phyloP scores from a whole-genome alignment of 2,797 vertebrate species.

The Hyperoplus immaculatus region DNA sequence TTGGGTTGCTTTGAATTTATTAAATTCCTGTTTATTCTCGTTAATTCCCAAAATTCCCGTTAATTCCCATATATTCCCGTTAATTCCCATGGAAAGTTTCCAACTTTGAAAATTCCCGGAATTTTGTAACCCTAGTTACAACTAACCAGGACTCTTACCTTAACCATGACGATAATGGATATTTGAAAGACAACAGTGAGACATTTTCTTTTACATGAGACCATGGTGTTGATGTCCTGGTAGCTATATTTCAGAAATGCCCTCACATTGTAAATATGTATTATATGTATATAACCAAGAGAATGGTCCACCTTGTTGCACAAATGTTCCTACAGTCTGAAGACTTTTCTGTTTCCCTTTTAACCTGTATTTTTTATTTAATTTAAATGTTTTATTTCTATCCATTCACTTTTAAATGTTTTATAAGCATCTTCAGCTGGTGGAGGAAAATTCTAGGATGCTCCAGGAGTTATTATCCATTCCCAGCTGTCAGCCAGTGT shows the following conservation, averaged over 20 bases:
- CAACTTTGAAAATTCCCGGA: too few species aligned
- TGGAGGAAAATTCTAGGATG: constrained; percentile 39
- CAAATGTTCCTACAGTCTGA: constrained; percentile 16
- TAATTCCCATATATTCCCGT: too few species aligned
- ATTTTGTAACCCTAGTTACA: too few species aligned
- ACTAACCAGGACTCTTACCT: not conserved
- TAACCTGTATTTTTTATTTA: too few species aligned
- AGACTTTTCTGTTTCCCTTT: too few species aligned
- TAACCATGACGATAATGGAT: not conserved
- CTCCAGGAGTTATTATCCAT: constrained; percentile 62
- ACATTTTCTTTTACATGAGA: constrained; percentile 18
- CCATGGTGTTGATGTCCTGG: not conserved
- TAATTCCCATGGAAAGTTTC: too few species aligned
- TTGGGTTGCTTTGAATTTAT: too few species aligned
- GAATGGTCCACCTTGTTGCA: constrained; percentile 30
- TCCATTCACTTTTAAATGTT: too few species aligned
- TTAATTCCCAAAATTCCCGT: too few species aligned
- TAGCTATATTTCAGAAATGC: constrained; percentile 6
- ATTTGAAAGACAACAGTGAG: constrained; percentile 12
- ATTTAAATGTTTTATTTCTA: too few species aligned
- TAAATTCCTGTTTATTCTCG: too few species aligned
- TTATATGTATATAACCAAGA: constrained; percentile 17
- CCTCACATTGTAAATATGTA: constrained; percentile 32
- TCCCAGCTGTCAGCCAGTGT: constrained; percentile 66
- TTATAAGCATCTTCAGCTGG: constrained; percentile 34